Conservation (phyloP, 2,888 invertebrate species). For the Rutpela maculata region DNA sequence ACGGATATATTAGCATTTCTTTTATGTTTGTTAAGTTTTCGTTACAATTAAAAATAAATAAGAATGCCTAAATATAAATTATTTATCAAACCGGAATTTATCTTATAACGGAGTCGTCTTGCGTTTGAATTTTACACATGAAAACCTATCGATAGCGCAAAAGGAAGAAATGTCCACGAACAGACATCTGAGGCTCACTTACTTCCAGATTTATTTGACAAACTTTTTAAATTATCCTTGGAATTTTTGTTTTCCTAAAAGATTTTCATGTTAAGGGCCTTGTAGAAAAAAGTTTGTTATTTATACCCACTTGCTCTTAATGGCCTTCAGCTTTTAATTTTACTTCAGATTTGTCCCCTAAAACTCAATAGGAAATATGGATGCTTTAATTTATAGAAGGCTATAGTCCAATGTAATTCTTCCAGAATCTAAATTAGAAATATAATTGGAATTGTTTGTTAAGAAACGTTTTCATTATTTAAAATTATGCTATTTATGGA, state of each 20-base stretch:
- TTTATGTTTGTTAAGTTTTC: neutral
- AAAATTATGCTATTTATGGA: too few species aligned
- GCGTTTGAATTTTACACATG: conserved; percentile 48
- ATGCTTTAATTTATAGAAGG: neutral
- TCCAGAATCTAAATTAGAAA: neutral
- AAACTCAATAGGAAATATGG: conserved; percentile 34
- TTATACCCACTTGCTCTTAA: conserved; percentile 40
- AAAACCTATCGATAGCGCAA: conserved; percentile 44
- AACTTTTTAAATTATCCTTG: conserved; percentile 50
- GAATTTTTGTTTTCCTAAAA: conserved; percentile 45
- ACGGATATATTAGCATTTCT: neutral
- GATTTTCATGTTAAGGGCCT: conserved; percentile 43
- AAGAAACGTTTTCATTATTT: too few species aligned
- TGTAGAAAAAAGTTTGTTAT: conserved; percentile 42
- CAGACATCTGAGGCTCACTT: conserved; percentile 45
- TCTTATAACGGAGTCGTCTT: conserved; percentile 39
- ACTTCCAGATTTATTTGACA: conserved; percentile 46
- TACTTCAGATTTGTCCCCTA: conserved; percentile 29
- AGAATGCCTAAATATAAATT: neutral
- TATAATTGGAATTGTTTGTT: too few species aligned
- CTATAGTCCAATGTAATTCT: neutral
- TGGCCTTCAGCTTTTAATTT: conserved; percentile 35
- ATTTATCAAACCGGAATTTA: conserved; percentile 31
- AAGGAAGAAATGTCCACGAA: conserved; percentile 39
- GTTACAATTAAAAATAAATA: conserved; percentile 7